Evolutionary conservation across 2,888 invertebrate species (phyloP).

Genomic region (Meandrusa payeni): DNA sequence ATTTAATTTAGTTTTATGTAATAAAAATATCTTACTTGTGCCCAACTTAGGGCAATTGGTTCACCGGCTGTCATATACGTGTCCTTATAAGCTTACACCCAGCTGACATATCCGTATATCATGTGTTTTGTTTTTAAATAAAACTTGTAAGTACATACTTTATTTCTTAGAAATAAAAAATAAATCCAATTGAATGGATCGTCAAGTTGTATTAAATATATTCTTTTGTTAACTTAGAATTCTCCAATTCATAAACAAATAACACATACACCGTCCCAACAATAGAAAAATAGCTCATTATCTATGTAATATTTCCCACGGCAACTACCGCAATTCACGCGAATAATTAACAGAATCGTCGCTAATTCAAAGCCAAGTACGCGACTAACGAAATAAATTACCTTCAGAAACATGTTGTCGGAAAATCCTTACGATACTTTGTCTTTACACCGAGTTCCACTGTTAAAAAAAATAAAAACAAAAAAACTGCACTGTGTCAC

Average conservation of each 20-base stretch:
- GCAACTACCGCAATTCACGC: not conserved
- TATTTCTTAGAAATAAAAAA: no score
- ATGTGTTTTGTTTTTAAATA: no score
- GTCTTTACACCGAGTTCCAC: constrained; percentile 26
- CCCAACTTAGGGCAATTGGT: no score
- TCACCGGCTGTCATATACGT: no score
- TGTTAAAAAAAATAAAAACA: constrained; percentile 37
- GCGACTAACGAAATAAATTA: constrained; percentile 29
- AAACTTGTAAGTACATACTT: no score
- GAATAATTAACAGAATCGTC: constrained; percentile 11
- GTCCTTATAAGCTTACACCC: no score
- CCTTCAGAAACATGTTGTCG: constrained; percentile 34
- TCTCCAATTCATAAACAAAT: not conserved
- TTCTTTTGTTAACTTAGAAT: not conserved
- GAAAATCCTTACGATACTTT: constrained; percentile 18
- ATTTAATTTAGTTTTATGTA: no score
- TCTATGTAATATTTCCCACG: constrained; percentile 4
- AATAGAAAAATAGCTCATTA: not conserved
- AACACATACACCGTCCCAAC: not conserved
- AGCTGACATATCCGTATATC: no score
- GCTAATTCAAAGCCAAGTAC: constrained; percentile 25
- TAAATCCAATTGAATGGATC: no score
- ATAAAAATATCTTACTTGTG: no score
- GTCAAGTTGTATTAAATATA: no score
- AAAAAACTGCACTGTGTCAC: constrained; percentile 48